Conservation (phyloP, 2,888 invertebrate genomes). For the Lasius platythorax region DNA sequence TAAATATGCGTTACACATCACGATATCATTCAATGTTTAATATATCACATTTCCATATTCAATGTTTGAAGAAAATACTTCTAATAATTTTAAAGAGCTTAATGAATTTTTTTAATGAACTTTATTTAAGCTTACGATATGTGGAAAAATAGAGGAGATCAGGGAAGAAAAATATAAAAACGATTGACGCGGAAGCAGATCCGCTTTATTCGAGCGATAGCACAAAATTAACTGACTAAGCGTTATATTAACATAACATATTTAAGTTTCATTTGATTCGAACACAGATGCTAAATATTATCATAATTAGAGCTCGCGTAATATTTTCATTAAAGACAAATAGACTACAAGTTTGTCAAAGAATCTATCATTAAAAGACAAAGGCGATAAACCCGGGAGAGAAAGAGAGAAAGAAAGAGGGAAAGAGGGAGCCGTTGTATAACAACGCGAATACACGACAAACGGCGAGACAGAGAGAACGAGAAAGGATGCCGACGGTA, state of each 20-base stretch:
- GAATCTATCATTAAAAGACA: constrained; percentile 46
- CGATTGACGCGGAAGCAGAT: background rate
- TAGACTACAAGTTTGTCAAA: constrained; percentile 34
- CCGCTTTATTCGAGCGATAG: background rate
- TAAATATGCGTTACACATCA: background rate
- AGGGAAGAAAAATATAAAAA: background rate
- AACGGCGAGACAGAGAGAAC: constrained; percentile 44
- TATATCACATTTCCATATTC: background rate
- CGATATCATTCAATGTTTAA: background rate
- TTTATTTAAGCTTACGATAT: background rate
- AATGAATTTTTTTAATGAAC: background rate
- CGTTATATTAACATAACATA: background rate
- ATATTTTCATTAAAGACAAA: constrained; percentile 21
- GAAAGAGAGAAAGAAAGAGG: constrained; percentile 44
- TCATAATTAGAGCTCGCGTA: constrained; percentile 15
- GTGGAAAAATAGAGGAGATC: background rate
- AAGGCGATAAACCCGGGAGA: constrained; percentile 24
- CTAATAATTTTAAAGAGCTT: constrained; percentile 1
- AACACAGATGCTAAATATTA: background rate
- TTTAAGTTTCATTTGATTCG: background rate
- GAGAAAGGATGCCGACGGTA: constrained; percentile 41
- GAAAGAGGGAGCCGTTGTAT: constrained; percentile 23
- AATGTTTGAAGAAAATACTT: background rate
- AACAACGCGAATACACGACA: constrained; percentile 37
- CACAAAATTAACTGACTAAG: background rate